Conservation (phyloP, 1,140 invertebrate species). For the Trypoxylus dichotomus region DNA sequence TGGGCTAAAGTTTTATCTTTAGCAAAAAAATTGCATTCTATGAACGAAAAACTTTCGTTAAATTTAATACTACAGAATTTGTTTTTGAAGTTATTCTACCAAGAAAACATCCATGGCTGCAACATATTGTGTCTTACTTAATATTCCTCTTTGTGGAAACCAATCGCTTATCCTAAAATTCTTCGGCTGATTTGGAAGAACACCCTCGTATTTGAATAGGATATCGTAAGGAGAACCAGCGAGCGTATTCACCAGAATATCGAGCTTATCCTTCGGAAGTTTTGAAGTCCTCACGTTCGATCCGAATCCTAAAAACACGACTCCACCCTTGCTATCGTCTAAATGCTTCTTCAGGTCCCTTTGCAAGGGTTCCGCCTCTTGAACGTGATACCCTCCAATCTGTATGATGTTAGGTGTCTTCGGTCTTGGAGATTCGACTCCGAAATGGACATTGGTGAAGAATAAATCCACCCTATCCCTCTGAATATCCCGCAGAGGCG, state of each 20-base stretch:
- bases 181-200: constrained; percentile 1
- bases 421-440: constrained; percentile 47
- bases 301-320: constrained; percentile 1
- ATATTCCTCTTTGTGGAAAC: constrained; percentile 33
- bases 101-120: too few species aligned
- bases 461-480: constrained; percentile 51
- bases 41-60: too few species aligned
- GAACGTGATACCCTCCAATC: constrained; percentile 48
- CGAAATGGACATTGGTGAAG: constrained; percentile 50
- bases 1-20: too few species aligned
- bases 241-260: neutral
- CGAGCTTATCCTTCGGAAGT: neutral
- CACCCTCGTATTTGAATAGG: neutral
- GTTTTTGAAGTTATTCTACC: too few species aligned
- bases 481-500: constrained; percentile 53
- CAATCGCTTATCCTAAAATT: constrained; percentile 32
- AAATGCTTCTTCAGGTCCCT: constrained; percentile 39
- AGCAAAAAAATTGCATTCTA: too few species aligned
- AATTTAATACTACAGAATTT: too few species aligned
- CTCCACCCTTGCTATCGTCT: neutral
- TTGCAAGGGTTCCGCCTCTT: constrained; percentile 40
- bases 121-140: neutral
- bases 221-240: neutral
- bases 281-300: neutral
- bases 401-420: constrained; percentile 50